A percentile compares a stretch with the other conserved stretches of the same genome.
phyloP scores from a whole-genome alignment of 2,113 vertebrate genomes.

The Brachypteracias leptosomus region DNA sequence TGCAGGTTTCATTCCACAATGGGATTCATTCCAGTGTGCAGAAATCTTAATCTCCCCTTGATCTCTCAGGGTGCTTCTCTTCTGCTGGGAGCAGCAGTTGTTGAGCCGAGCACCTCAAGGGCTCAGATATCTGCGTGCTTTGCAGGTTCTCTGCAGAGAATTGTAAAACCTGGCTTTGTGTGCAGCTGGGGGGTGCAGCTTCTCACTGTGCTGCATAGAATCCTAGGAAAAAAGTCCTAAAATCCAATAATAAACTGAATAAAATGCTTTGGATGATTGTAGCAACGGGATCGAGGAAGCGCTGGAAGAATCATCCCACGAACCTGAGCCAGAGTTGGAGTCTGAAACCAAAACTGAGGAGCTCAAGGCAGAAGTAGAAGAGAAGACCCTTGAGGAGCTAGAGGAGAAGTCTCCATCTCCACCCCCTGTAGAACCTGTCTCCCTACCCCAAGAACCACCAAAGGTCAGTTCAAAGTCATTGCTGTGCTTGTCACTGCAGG shows the following conservation, averaged over 20 bases:
- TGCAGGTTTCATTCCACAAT: not conserved
- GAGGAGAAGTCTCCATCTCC: slow-evolving; percentile 91
- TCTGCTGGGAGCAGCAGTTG: not conserved
- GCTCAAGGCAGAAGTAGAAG: slow-evolving; percentile 83
- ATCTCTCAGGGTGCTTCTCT: not conserved
- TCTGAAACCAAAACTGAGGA: slow-evolving; percentile 84
- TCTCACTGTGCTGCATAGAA: too few species aligned
- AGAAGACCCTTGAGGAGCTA: slow-evolving; percentile 88
- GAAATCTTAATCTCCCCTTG: not conserved
- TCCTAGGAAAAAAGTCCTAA: too few species aligned
- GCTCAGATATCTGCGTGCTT: not conserved
- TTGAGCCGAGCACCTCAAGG: not conserved
- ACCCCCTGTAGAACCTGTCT: slow-evolving; percentile 86
- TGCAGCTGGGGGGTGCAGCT: not conserved
- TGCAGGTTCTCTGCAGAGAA: not conserved
- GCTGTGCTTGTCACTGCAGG: not conserved
- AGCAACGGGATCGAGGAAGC: slow-evolving; percentile 84
- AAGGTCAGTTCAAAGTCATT: slow-evolving; percentile 77
- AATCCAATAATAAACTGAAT: not conserved
- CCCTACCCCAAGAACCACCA: slow-evolving; percentile 87
- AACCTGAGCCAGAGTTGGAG: slow-evolving; percentile 79
- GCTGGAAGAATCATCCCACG: slow-evolving; percentile 79
- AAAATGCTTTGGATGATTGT: slow-evolving; percentile 36
- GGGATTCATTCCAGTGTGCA: not conserved
- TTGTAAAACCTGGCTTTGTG: not conserved